Base-by-base conservation (phyloP, 2,797 vertebrate genomes). In the Peromyscus nudipes region DNA sequence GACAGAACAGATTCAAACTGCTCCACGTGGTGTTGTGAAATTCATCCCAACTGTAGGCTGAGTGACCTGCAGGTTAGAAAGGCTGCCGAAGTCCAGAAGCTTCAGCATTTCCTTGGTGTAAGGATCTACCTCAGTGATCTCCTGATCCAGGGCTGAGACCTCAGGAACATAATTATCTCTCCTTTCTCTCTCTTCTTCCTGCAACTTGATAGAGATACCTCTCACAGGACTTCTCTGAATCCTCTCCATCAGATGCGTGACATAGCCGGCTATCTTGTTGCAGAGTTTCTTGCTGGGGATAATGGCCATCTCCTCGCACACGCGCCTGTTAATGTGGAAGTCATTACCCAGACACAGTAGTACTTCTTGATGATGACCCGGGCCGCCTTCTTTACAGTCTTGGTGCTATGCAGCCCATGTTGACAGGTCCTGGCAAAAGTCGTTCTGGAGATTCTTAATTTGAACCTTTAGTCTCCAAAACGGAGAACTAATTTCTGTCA, bases 301-400 rank as follows among this genome's bases (percentile, higher is more conserved):
- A 96, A 99, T 99, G 98, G 99, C 99, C 89, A 99, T 99, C 97
- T 99, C 99, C 98, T 99, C 99, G 9, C 99, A 99, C 97, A 99
- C 99, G 4, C 99, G 99, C 98, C 99, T 99, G 99, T 99, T 99
- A 89, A 99, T 99, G 99, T 99, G 99, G 98, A 99, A 99, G 98
- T 99, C 99, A 65, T 99, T 99, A 37, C 99, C 99, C 88, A 99
- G 99, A 2, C 99, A 99, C 1, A 99, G 98, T 99, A 99, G 97
- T 99, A 99, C 96, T 99, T 99, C 98, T 99, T 99, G 13, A 99
- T 99, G 97, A 99, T 99, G 98, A 99, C 99, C 98, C 99, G 99
- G 49, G 99, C 99, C 64, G 99, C 99, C 98, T 99, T 99, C 98
- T 99, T 99, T 97, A 99, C 99, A 3, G 99, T 99, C 98, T 99